Evolutionary conservation across 2,797 vertebrate genomes (phyloP).

Genomic region (Hippoglossus hippoglossus): DNA sequence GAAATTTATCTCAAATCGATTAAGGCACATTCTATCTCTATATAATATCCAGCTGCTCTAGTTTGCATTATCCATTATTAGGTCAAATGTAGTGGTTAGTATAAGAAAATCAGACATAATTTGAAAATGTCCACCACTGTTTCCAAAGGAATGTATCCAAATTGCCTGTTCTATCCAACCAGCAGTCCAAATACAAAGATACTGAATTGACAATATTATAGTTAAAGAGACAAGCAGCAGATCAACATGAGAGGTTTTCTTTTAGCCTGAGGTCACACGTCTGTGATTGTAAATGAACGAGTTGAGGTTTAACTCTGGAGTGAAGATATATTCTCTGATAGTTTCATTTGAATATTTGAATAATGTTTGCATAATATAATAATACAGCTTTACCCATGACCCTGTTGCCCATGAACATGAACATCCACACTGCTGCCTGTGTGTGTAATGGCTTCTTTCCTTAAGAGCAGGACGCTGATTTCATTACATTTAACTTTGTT

Average conservation of each 20-base stretch:
- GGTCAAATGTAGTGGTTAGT: background rate
- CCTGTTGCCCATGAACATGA: background rate
- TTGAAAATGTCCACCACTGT: background rate
- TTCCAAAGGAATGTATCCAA: background rate
- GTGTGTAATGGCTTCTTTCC: conserved; percentile 39
- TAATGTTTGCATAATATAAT: too few species aligned
- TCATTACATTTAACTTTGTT: too few species aligned
- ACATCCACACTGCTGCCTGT: background rate
- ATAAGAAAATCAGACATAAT: too few species aligned
- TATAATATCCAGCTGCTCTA: background rate
- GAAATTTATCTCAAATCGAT: too few species aligned
- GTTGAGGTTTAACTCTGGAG: background rate
- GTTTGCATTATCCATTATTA: background rate
- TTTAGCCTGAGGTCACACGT: background rate
- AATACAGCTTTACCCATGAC: background rate
- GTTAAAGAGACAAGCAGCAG: background rate
- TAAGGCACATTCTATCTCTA: too few species aligned
- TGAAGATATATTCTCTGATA: background rate
- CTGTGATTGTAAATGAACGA: too few species aligned
- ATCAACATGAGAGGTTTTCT: background rate
- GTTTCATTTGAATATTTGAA: background rate
- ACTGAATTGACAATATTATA: background rate
- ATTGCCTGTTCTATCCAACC: background rate
- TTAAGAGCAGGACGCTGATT: background rate
- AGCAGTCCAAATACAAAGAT: background rate